Percentiles rank a stretch among this genome's conserved stretches.
Conservation (phyloP, 2,888 invertebrate genomes). For the Leucophenga montana region DNA sequence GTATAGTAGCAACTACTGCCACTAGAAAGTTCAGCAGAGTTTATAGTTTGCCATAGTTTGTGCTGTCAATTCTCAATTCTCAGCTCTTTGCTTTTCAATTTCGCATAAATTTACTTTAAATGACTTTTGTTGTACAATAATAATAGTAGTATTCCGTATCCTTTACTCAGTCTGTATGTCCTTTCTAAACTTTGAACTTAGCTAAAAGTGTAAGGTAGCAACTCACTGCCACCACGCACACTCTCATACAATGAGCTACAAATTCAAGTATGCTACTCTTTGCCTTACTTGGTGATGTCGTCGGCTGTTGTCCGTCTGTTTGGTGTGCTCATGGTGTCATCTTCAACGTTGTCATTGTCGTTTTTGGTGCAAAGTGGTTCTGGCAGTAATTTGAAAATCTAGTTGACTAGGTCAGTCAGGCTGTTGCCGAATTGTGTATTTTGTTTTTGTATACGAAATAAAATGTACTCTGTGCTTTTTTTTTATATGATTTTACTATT, state of each 20-base stretch:
- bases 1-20: no score
- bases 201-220: background rate
- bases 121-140: background rate
- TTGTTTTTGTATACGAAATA: background rate
- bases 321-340: background rate
- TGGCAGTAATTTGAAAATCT: conserved; percentile 31
- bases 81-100: conserved; percentile 18
- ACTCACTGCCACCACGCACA: background rate
- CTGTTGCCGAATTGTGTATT: conserved; percentile 28
- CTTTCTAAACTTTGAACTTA: background rate
- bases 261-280: background rate
- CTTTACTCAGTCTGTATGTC: background rate
- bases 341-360: background rate
- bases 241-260: background rate
- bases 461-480: conserved; percentile 8
- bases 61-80: background rate
- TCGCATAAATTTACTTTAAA: conserved; percentile 14
- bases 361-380: background rate
- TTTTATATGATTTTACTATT: background rate
- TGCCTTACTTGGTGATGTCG: conserved; percentile 52
- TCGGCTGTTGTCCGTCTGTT: conserved; percentile 16
- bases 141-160: no score
- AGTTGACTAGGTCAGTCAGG: conserved; percentile 63
- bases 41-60: background rate
- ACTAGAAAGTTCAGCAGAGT: background rate